Base-by-base conservation (phyloP, 2,888 invertebrate genomes). In the Xanthorhoe spadicearia region DNA sequence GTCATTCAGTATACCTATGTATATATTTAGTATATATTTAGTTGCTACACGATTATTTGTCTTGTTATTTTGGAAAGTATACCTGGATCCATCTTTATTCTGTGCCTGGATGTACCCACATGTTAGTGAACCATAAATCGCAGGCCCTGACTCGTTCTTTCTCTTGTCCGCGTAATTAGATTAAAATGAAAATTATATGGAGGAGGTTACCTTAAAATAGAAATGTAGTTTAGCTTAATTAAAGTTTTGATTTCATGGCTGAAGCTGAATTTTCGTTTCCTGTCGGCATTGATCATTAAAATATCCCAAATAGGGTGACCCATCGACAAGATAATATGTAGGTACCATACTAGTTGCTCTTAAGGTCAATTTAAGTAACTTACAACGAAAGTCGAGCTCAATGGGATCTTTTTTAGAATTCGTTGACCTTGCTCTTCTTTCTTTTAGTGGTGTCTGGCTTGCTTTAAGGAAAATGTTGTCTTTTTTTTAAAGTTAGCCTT, bases 401-500 rank as follows among this genome's bases (percentile, higher is more conserved):
- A 4, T 23, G 23, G 23, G 23, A 23, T 23, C 23, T 23, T 23
- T 23, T 23, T 23, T 23, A 23, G 28, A 10, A 18, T 50, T 35
- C 35, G 4, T 17, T 28, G 57, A 50, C 17, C 35, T 17, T 32
- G 58, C 19, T 58, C 50, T 13, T 43, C 13, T 38, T 38, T 10
- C 2, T 8, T 38, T 38, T 38, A 38, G 0, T 43, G 38, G 38
- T 13, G 38, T 2, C 38, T 38, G 38, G 13, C 13, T 43, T 43
- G 38, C 38, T 28, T 7, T 17, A 50, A 52, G 63, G 46, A 64
- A 38, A 58, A 48, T 32, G 17, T 17, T 50, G 13, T 9, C 8
- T 56, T 56, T 56, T 28, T 56, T 56, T 50, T 43, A 2, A 23
- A 55, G 23, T 10, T 32, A 32, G 18, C 49, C 17, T 49, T 57